These are phyloP conservation scores for Drosophila testacea DNA, from an alignment of 2,888 invertebrate species.

Conservation along the genomic window DNA sequence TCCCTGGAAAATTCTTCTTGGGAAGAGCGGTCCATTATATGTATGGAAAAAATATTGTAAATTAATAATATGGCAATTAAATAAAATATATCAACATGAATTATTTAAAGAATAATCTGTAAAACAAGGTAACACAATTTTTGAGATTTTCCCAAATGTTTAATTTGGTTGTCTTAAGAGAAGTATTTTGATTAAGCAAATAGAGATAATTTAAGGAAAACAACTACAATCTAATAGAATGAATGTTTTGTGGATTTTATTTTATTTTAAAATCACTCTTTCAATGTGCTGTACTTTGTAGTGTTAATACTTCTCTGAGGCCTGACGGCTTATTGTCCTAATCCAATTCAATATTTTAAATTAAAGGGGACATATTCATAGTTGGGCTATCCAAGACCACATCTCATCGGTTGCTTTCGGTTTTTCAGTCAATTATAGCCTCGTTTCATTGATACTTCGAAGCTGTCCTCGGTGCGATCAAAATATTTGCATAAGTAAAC, in stretches of 20 bases:
- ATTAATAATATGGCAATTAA: too few relatives aligned
- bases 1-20: too few relatives aligned
- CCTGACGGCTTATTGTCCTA: not conserved
- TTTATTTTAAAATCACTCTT: not conserved
- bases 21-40: too few relatives aligned
- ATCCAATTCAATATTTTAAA: not conserved
- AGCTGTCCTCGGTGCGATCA: conserved; percentile 57
- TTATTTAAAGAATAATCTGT: too few relatives aligned
- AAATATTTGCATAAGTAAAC: conserved; percentile 73
- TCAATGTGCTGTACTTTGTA: not conserved
- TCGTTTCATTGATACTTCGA: conserved; percentile 43
- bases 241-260: not conserved
- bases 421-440: conserved; percentile 46
- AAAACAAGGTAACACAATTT: too few relatives aligned
- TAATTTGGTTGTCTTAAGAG: too few relatives aligned
- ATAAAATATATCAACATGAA: too few relatives aligned
- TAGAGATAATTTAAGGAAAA: too few relatives aligned
- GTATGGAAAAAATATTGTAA: too few relatives aligned
- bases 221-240: not conserved
- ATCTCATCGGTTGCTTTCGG: conserved; percentile 36
- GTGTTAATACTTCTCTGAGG: not conserved
- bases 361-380: not conserved
- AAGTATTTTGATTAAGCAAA: too few relatives aligned
- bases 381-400: conserved; percentile 13
- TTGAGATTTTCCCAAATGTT: too few relatives aligned